Conservation (phyloP, 2,797 vertebrate genomes). For the Micromesistius poutassou region DNA sequence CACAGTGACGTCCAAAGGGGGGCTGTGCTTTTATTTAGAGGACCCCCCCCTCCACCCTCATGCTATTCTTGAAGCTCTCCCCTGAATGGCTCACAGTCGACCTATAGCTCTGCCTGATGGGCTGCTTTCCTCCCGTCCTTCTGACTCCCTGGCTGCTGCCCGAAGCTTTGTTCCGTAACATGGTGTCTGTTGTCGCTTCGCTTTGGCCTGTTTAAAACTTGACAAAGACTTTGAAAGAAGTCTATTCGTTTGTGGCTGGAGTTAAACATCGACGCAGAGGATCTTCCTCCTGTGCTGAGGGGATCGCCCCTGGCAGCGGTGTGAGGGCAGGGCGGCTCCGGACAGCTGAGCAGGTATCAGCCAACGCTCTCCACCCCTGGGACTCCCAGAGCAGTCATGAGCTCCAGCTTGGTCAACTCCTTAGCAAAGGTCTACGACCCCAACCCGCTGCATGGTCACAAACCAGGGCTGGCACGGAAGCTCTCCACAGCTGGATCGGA, state of each 20-base stretch:
- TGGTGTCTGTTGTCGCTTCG: slow-evolving; percentile 21
- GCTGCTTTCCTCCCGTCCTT: slow-evolving; percentile 27
- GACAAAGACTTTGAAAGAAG: slow-evolving; percentile 8
- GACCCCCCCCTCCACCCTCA: slow-evolving; percentile 41
- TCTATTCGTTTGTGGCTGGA: neutral
- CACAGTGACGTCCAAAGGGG: slow-evolving; percentile 52
- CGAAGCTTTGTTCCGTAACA: slow-evolving; percentile 4
- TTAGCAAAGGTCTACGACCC: slow-evolving; percentile 81
- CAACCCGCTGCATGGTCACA: slow-evolving; percentile 74
- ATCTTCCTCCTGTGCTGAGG: neutral
- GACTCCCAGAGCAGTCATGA: slow-evolving; percentile 54
- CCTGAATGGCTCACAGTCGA: slow-evolving; percentile 18
- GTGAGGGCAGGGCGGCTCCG: neutral
- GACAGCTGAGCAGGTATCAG: neutral
- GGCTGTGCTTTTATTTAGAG: slow-evolving; percentile 60
- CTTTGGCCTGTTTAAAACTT: slow-evolving; percentile 20
- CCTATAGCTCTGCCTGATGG: slow-evolving; percentile 24
- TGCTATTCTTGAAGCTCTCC: slow-evolving; percentile 61
- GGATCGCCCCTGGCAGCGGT: neutral
- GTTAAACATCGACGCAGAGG: neutral
- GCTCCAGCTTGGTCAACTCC: slow-evolving; percentile 76
- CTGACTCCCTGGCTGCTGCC: slow-evolving; percentile 14
- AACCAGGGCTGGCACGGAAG: slow-evolving; percentile 56
- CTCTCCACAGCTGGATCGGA: slow-evolving; percentile 53
- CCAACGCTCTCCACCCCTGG: neutral